Evolutionary conservation across 2,797 vertebrate species (phyloP).

Genomic region (Denticeps clupeoides): DNA sequence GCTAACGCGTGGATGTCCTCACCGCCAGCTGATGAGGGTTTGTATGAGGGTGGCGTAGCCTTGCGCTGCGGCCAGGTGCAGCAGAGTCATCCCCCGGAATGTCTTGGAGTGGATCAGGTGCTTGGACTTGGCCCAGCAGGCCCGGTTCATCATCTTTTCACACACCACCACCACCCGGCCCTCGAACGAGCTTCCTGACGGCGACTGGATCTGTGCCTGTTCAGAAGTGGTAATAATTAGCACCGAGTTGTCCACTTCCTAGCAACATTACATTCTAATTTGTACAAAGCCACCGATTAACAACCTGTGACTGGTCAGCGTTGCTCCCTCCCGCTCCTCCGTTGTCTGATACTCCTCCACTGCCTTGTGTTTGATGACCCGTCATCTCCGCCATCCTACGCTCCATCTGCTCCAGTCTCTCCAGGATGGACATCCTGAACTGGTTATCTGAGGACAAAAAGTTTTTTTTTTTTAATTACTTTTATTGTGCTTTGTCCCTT

Average conservation of each 20-base stretch:
- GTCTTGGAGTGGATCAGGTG: slow-evolving; percentile 94
- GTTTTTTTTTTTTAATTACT: too few species aligned
- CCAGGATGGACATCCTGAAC: slow-evolving; percentile 99
- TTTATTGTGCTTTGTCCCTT: too few species aligned
- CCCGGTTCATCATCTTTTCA: slow-evolving; percentile 97
- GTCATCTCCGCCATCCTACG: slow-evolving; percentile 97
- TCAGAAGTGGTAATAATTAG: too few species aligned
- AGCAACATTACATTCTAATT: too few species aligned
- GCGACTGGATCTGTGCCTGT: too few species aligned
- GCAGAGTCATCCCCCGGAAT: slow-evolving; percentile 89
- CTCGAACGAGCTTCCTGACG: slow-evolving; percentile 82
- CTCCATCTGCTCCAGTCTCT: slow-evolving; percentile 98
- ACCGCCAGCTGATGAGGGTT: slow-evolving; percentile 98
- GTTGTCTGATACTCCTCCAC: slow-evolving; percentile 45
- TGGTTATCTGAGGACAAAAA: slow-evolving; percentile 75
- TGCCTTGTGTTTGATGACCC: slow-evolving; percentile 67
- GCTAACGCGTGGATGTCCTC: slow-evolving; percentile 39
- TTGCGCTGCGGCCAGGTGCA: slow-evolving; percentile 87
- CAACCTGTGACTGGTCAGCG: slow-evolving; percentile 66
- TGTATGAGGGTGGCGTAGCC: slow-evolving; percentile 95
- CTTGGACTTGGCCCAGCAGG: slow-evolving; percentile 94
- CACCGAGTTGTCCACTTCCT: too few species aligned
- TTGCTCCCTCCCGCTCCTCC: slow-evolving; percentile 58
- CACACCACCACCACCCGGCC: slow-evolving; percentile 93
- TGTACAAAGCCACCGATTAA: too few species aligned